Evolutionary conservation across 2,113 vertebrate genomes (phyloP).

Genomic region (Todiramphus saurophagus): DNA sequence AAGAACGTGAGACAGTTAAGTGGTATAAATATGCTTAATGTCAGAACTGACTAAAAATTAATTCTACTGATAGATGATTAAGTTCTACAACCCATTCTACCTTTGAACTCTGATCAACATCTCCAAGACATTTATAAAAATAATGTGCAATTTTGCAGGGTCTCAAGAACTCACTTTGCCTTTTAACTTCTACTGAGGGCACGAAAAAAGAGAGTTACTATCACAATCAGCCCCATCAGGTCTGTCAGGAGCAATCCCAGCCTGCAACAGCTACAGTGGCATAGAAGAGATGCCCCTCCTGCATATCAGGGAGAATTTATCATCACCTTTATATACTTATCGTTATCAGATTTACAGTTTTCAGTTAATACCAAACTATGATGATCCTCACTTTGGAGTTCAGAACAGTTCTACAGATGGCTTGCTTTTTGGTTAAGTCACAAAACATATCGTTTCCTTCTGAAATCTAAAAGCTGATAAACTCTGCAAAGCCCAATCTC

Average conservation of each 20-base stretch:
- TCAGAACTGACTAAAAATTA: conserved; percentile 45
- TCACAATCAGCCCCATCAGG: background rate
- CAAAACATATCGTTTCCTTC: background rate
- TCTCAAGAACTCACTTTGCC: background rate
- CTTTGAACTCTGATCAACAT: conserved; percentile 41
- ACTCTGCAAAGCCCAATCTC: background rate
- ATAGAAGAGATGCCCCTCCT: background rate
- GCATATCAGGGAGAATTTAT: background rate
- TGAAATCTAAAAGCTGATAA: background rate
- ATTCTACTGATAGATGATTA: conserved; percentile 39
- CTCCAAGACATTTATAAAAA: conserved; percentile 28
- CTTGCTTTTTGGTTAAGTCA: background rate
- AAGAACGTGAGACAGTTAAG: conserved; percentile 9
- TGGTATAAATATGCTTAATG: conserved; percentile 28
- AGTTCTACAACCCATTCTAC: conserved; percentile 36
- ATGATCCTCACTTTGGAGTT: background rate
- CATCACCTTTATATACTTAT: background rate
- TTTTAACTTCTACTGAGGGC: background rate
- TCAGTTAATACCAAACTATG: background rate
- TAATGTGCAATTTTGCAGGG: background rate
- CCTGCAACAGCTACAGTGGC: background rate
- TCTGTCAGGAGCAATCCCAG: background rate
- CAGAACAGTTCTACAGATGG: background rate
- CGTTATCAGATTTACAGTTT: background rate
- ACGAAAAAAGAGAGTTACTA: background rate